These are phyloP conservation scores for Clitarchus hookeri DNA, from an alignment of 2,888 invertebrate genomes.

Conservation along the genomic window DNA sequence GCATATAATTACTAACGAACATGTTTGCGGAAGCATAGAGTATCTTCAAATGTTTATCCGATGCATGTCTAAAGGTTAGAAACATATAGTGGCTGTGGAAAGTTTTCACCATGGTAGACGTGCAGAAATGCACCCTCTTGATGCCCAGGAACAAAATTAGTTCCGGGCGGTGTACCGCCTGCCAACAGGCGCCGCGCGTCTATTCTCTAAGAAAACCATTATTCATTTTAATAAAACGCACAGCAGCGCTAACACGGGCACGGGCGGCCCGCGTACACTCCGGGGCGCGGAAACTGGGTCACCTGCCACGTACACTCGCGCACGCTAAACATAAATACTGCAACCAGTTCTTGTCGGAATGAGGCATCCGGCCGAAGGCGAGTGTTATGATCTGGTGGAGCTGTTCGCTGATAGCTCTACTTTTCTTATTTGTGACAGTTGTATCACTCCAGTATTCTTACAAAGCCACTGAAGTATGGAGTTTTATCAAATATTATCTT, in stretches of 20 bases:
- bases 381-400: too few species aligned
- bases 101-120: neutral
- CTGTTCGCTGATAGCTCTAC: too few species aligned
- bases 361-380: too few species aligned
- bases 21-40: too few species aligned
- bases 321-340: neutral
- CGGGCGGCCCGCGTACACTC: constrained; percentile 33
- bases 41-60: too few species aligned
- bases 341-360: neutral
- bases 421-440: too few species aligned
- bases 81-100: neutral
- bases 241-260: constrained; percentile 33
- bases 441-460: too few species aligned
- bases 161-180: neutral
- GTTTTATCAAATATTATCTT: too few species aligned
- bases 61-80: neutral
- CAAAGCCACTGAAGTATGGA: too few species aligned
- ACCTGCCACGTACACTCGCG: neutral
- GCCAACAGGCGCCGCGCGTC: constrained; percentile 31
- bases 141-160: neutral
- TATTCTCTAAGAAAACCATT: constrained; percentile 42
- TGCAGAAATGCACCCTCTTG: neutral
- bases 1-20: too few species aligned
- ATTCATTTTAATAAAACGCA: constrained; percentile 43
- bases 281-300: constrained; percentile 4